phyloP scores from a whole-genome alignment of 2,797 vertebrate species.

The Australoheros facetus region DNA sequence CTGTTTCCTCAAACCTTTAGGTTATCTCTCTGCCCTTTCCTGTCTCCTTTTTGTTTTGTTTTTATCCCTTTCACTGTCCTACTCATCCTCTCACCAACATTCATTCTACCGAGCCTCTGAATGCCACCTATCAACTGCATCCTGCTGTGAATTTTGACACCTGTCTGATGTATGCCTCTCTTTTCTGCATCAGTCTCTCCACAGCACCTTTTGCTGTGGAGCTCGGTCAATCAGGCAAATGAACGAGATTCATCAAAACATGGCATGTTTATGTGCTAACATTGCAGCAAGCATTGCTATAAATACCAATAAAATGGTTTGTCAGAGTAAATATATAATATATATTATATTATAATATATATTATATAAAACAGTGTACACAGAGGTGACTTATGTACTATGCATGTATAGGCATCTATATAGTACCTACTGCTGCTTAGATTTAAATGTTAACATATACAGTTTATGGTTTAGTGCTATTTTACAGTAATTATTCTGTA shows the following conservation, averaged over 20 bases:
- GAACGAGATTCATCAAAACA: slow-evolving; percentile 11
- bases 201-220: slow-evolving; percentile 13
- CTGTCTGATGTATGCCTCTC: slow-evolving; percentile 71
- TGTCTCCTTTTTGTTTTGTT: neutral
- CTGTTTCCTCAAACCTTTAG: slow-evolving; percentile 31
- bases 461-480: neutral
- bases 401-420: neutral
- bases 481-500: neutral
- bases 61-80: slow-evolving; percentile 8
- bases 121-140: slow-evolving; percentile 52
- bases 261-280: slow-evolving; percentile 13
- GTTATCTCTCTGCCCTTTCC: slow-evolving; percentile 34
- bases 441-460: neutral
- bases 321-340: neutral
- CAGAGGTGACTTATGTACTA: neutral
- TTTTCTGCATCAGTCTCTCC: slow-evolving; percentile 59
- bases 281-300: neutral
- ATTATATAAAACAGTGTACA: neutral
- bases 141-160: slow-evolving; percentile 75
- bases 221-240: slow-evolving; percentile 38
- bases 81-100: slow-evolving; percentile 27
- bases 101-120: slow-evolving; percentile 51
- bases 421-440: neutral
- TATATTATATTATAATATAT: neutral
- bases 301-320: neutral